Evolutionary conservation across 1,140 invertebrate species (phyloP), one percentile per base, ranked within the genome.

Genomic region (Megalopta genalis): DNA sequence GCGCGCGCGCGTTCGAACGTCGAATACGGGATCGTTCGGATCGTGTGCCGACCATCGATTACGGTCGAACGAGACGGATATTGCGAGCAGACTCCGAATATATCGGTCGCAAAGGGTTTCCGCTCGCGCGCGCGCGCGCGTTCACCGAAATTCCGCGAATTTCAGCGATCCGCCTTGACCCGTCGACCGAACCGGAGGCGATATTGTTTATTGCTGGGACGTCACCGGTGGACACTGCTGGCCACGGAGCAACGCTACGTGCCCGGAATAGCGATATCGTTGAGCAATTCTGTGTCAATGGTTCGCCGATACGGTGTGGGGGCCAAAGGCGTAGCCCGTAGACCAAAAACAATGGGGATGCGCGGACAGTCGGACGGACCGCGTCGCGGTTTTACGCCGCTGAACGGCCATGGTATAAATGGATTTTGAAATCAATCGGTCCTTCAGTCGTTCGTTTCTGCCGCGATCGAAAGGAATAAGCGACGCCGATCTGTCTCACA

Each of bases 271-370:
- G 39, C 59, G 64, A 88, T 79, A 76, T 68, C 39, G 63, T 90
- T 90, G 70, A 59, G 87, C 72, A 91, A 91, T 83, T 86, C 67
- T 80, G 77, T 83, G 71, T 62, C 74, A 86, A 86, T 83, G 80
- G 74, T 86, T 87, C 83, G 69, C 81, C 77, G 62, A 32, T 14
- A 52, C 42, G 42, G 49, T 52, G 49, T 21, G 63, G 69, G 65
- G 46, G 63, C 75, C 87, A 88, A 71, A 81, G 81, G 84, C 84
- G 84, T 75, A 67, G 82, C 81, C 72, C 57, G 84, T 75, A 67
- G 82, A 82, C 72, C 57, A 42, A 73, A 82, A 72, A 86, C 84
- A 85, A 88, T 85, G 71, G 66, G 14, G 23, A 74, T 70, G 66
- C 77, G 39, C 32, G 32, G 54, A 59, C 42, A 54, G 81, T 65